Percentiles rank a stretch among this genome's conserved stretches.
Conservation (phyloP, 2,797 vertebrate genomes). For the Crenichthys baileyi region DNA sequence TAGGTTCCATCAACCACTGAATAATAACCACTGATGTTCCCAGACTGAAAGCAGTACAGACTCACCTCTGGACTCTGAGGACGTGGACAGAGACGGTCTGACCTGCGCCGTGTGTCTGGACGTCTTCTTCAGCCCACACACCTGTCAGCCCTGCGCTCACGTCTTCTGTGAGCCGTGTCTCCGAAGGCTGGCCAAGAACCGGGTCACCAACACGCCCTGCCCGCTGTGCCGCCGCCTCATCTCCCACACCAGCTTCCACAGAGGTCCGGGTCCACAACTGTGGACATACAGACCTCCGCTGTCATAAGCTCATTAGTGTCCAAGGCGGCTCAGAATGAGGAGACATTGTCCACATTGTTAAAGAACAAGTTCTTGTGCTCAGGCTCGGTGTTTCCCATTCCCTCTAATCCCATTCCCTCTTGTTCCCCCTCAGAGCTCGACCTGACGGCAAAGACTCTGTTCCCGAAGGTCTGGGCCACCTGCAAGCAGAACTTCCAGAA, state of each 20-base stretch:
- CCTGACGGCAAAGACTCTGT: slow-evolving; percentile 63
- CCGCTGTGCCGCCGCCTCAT: slow-evolving; percentile 89
- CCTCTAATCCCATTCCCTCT: neutral
- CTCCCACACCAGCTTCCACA: slow-evolving; percentile 86
- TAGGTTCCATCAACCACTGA: no score
- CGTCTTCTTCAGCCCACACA: slow-evolving; percentile 91
- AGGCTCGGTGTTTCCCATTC: no score
- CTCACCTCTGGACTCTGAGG: slow-evolving; percentile 77
- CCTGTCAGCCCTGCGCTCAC: slow-evolving; percentile 91
- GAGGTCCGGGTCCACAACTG: slow-evolving; percentile 73
- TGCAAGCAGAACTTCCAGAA: slow-evolving; percentile 73
- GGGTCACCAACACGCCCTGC: slow-evolving; percentile 84
- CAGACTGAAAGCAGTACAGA: slow-evolving; percentile 69
- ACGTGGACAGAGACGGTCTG: slow-evolving; percentile 86
- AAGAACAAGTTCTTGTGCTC: no score
- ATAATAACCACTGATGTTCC: slow-evolving; percentile 7
- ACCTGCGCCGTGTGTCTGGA: slow-evolving; percentile 92
- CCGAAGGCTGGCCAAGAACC: slow-evolving; percentile 89
- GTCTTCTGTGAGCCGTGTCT: slow-evolving; percentile 95
- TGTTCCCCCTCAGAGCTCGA: slow-evolving; percentile 69
- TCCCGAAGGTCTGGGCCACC: slow-evolving; percentile 68
- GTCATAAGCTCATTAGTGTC: no score
- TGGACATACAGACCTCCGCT: no score
- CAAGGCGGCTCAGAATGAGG: no score
- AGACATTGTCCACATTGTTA: no score